Conservation (phyloP, 1,140 invertebrate genomes). For the Zophobas morio region DNA sequence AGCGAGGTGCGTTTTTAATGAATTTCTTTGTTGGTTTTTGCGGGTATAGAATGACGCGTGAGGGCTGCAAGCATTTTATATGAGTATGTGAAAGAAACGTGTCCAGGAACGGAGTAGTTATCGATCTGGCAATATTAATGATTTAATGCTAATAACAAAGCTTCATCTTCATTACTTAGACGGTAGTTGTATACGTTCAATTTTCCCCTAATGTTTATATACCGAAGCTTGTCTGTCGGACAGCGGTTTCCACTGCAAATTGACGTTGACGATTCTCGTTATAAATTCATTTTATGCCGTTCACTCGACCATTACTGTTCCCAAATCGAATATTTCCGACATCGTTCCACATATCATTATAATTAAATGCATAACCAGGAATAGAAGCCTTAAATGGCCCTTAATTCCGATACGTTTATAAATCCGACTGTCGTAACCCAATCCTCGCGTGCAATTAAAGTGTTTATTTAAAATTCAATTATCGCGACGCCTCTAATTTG, state of each 20-base stretch:
- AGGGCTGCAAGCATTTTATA: constrained; percentile 32
- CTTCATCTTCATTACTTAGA: constrained; percentile 49
- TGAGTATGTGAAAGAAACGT: constrained; percentile 39
- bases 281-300: constrained; percentile 48
- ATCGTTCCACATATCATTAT: constrained; percentile 39
- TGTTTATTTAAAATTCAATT: constrained; percentile 42
- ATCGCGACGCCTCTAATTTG: constrained; percentile 34
- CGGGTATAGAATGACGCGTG: constrained; percentile 30
- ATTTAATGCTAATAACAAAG: constrained; percentile 48
- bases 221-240: constrained; percentile 44
- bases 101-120: constrained; percentile 34
- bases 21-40: constrained; percentile 42
- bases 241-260: constrained; percentile 47
- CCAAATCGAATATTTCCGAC: constrained; percentile 39
- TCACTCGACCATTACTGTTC: constrained; percentile 40
- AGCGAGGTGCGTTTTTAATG: constrained; percentile 33
- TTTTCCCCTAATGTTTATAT: constrained; percentile 49
- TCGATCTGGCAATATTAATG: constrained; percentile 44
- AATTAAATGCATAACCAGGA: constrained; percentile 34
- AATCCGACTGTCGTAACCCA: constrained; percentile 5
- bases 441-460: constrained; percentile 17
- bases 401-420: neutral
- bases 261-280: constrained; percentile 49
- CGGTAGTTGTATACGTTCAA: constrained; percentile 43
- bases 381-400: neutral